Conservation (phyloP, 2,888 invertebrate species). For the Ferrisia virgata region DNA sequence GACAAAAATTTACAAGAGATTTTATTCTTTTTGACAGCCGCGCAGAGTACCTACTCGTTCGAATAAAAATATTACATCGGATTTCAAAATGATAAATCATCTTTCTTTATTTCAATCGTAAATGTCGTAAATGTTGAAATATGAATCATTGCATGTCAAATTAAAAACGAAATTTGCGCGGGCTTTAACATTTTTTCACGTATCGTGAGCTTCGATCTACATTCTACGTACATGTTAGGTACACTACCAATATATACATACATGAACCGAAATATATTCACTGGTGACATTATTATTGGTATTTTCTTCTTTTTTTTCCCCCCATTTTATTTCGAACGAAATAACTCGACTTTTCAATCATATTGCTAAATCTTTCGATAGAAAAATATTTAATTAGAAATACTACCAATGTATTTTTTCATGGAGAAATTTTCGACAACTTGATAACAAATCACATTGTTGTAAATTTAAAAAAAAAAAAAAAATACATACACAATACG, state of each 20-base stretch:
- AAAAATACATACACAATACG: too few relatives aligned
- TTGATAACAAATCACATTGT: not conserved
- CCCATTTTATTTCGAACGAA: too few relatives aligned
- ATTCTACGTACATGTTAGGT: too few relatives aligned
- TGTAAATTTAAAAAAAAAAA: not conserved
- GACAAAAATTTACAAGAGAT: constrained; percentile 5
- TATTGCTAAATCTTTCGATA: not conserved
- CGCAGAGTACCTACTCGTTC: not conserved
- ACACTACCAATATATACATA: too few relatives aligned
- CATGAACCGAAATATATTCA: not conserved
- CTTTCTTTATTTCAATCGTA: constrained; percentile 3
- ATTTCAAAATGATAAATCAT: not conserved
- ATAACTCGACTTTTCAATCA: not conserved
- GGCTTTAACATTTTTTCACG: not conserved
- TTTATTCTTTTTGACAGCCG: not conserved
- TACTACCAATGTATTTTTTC: not conserved
- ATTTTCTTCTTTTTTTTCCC: not conserved
- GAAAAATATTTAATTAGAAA: not conserved
- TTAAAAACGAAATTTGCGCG: constrained; percentile 9
- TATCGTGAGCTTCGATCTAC: not conserved
- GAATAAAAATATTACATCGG: not conserved
- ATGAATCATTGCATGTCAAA: constrained; percentile 10
- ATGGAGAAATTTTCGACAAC: too few relatives aligned
- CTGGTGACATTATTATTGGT: not conserved
- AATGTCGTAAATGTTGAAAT: constrained; percentile 17